Evolutionary conservation across 2,113 vertebrate species (phyloP), one percentile per base, ranked within the genome.

Genomic region (Oreochromis spilurus): DNA sequence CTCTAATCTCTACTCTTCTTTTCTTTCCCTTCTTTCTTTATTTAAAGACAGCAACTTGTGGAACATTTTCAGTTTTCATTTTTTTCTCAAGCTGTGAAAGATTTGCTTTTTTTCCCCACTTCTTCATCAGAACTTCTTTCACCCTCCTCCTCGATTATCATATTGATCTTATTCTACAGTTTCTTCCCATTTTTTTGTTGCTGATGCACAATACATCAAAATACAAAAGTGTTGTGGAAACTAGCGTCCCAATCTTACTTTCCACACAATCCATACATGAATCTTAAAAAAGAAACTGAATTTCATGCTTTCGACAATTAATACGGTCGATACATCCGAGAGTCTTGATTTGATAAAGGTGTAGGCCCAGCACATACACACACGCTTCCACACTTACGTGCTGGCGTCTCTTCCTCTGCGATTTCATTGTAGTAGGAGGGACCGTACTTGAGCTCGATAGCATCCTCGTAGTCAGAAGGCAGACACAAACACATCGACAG

Each of bases 341-440:
- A 45, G n/a, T 57, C 17, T 62, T 14, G 43, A 70, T 38, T 48
- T 31, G 26, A 57, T 48, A 50, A 62, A 17, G 34, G 10, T 81
- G 62, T 11, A 16, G 4, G 21, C 81, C 13, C 10, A 86, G 29
- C 40, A 65, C 70, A 86, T 55, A 77, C 29, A 72, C 26, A 80
- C 7, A 38, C 2, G 17, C 12, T 53, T 72, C 11, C 54, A 85
- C 75, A 95, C 96, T 96, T 80, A 97, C 96, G 88, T 82, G 94
- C 92, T 31, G 31, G 75, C 3, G 88, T 78, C 1, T 95, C 93
- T 24, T 29, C 86, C 0, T 90, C 96, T 5, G 92, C 85, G 79
- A 96, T 97, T 5, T 96, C 96, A 75, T 97, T 97, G 85, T 97
- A 97, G 82, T 97, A 97, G 77, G 95, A 83, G 2, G 97, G 96